Conservation (phyloP, 2,113 vertebrate genomes). For the Nothobranchius furzeri region DNA sequence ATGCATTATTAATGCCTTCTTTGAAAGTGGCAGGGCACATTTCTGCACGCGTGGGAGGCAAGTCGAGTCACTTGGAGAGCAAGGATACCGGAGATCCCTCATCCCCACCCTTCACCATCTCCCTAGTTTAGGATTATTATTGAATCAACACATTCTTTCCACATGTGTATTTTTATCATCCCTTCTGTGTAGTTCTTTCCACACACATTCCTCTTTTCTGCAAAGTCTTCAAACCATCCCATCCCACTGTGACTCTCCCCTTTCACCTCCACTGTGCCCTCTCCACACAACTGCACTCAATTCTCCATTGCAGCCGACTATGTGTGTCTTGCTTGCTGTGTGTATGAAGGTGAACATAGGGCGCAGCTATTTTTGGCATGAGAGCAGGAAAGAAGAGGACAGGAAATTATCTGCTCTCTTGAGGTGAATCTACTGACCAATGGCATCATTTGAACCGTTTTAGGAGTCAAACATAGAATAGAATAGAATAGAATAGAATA, state of each 20-base stretch:
- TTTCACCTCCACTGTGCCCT: conserved; percentile 19
- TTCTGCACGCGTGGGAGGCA: conserved; percentile 50
- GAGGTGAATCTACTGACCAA: conserved; percentile 54
- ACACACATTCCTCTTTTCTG: conserved; percentile 43
- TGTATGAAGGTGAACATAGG: conserved; percentile 58
- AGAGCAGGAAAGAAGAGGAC: conserved; percentile 45
- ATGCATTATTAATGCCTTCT: conserved; percentile 71
- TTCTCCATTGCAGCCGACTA: conserved; percentile 37
- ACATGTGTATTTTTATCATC: background rate
- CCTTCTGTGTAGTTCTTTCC: conserved; percentile 15
- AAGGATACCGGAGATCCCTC: conserved; percentile 47
- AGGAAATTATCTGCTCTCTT: conserved; percentile 56
- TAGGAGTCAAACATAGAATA: conserved; percentile 1
- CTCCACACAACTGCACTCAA: conserved; percentile 50
- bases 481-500: too few species aligned
- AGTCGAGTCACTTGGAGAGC: conserved; percentile 32
- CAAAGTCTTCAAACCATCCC: conserved; percentile 51
- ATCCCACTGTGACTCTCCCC: conserved; percentile 15
- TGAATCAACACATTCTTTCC: conserved; percentile 24
- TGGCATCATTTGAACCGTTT: conserved; percentile 33
- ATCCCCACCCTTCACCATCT: conserved; percentile 29
- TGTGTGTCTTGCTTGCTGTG: conserved; percentile 17
- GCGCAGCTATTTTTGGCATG: conserved; percentile 66
- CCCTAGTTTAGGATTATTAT: conserved; percentile 28
- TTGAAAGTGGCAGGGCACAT: conserved; percentile 54